Conservation (phyloP, 1,140 invertebrate species). For the Eumaeus atala region DNA sequence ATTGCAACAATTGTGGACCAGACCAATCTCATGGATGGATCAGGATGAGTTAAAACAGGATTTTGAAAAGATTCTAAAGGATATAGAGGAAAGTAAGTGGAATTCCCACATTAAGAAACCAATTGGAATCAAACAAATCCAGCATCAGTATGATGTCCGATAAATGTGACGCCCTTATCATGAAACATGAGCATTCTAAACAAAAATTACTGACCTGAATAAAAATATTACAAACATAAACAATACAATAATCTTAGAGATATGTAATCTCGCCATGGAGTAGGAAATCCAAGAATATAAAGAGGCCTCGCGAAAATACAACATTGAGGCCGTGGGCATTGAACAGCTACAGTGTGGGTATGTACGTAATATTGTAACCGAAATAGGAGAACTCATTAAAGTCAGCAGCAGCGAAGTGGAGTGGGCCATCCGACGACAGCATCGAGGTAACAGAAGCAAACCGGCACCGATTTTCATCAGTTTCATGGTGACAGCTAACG, state of each 20-base stretch:
- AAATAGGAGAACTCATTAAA: constrained; percentile 15
- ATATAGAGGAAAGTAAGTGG: too few species aligned
- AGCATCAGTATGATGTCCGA: too few species aligned
- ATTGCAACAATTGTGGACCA: neutral
- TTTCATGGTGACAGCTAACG: neutral
- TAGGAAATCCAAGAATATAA: constrained; percentile 21
- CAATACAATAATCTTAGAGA: constrained; percentile 25
- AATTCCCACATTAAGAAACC: too few species aligned
- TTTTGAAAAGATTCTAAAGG: too few species aligned
- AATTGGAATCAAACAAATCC: too few species aligned
- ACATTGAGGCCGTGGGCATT: constrained; percentile 24
- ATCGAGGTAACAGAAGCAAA: neutral
- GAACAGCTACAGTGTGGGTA: constrained; percentile 23
- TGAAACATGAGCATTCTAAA: constrained; percentile 16
- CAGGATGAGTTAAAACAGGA: too few species aligned
- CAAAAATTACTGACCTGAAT: constrained; percentile 19
- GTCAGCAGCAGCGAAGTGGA: too few species aligned
- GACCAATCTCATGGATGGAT: too few species aligned
- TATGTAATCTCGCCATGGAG: constrained; percentile 19
- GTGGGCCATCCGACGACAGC: too few species aligned
- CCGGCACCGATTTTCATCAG: neutral
- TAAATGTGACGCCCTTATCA: too few species aligned
- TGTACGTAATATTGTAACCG: neutral
- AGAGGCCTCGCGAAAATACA: constrained; percentile 19
- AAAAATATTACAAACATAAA: constrained; percentile 18